Base-by-base conservation (phyloP, 2,888 invertebrate species). In the Caenorhabditis sinica region DNA sequence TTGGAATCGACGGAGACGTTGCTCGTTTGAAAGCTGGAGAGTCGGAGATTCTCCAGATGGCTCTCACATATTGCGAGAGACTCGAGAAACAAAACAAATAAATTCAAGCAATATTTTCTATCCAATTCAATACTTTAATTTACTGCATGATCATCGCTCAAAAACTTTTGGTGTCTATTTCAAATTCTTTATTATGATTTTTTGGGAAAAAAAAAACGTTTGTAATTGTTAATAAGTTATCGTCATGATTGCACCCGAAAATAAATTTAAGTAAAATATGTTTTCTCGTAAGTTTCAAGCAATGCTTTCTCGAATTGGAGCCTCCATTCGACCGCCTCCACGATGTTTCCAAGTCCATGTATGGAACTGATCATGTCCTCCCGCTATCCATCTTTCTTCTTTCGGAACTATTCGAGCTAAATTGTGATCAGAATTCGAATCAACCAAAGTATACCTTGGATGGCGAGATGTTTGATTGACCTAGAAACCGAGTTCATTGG, bases 391-490 rank as follows among this genome's bases (percentile, higher is more conserved):
- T 40, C 74, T 63, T 1, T 81, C 76, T 23, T 85, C 84, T 58
- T 71, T 76, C 9, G 82, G 75, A n/a, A 79, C 71, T n/a, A 88
- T 69, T 20, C 87, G 30, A 11, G 87, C 85, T 53, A 89, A 66
- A 63, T 89, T 89, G 66, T 89, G 89, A 68, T 89, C 89, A 1
- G 87, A 88, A 45, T 79, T 86, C 20, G 87, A 88, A 53, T 89
- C 89, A 20, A 88, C 86, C 36, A 89, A 72, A 13, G 88, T 82
- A 25, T 82, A 81, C 8, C 82, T 80, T 5, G 88, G 82, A 51
- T 80, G 85, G 28, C 82, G 74, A 0, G 76, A 69, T 13, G 69
- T 33, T 15, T 73, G 76, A 58, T 74, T 75, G 30, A 66, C 75
- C 71, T 77, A 23, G 20, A 36, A 49, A 20, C 20, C 20, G 13